phyloP scores from a whole-genome alignment of 2,888 invertebrate genomes.

The Laothoe populi region DNA sequence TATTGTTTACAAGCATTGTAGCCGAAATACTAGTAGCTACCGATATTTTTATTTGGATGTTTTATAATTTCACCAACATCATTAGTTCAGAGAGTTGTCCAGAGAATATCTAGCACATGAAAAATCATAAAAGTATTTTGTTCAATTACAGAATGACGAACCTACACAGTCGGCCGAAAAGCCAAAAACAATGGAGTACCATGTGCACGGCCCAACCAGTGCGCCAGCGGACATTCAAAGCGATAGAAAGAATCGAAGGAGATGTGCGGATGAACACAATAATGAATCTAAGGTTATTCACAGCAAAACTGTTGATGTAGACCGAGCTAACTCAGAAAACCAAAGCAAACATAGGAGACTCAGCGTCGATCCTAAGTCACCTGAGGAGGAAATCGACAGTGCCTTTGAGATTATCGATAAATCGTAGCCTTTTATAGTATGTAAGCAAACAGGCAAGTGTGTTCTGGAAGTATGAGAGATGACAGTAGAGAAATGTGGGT shows the following conservation, averaged over 20 bases:
- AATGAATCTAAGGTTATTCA: slow-evolving; percentile 11
- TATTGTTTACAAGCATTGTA: no score
- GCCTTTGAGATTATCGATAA: slow-evolving; percentile 76
- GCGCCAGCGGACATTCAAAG: slow-evolving; percentile 35
- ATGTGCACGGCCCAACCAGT: slow-evolving; percentile 52
- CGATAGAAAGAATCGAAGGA: slow-evolving; percentile 34
- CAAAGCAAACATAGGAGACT: slow-evolving; percentile 34
- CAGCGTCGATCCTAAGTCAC: slow-evolving; percentile 47
- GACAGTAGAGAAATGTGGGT: no score
- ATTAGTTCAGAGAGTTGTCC: no score
- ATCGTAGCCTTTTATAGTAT: slow-evolving; percentile 41
- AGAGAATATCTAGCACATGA: not conserved
- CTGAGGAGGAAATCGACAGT: slow-evolving; percentile 76
- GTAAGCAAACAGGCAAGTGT: not conserved
- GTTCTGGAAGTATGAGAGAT: no score
- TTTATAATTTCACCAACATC: no score
- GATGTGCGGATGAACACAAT: slow-evolving; percentile 37
- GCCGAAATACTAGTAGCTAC: no score
- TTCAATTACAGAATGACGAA: slow-evolving; percentile 49
- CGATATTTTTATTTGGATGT: no score
- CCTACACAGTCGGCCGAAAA: slow-evolving; percentile 53
- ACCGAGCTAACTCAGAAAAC: slow-evolving; percentile 24
- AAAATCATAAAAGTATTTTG: not conserved
- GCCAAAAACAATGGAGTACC: slow-evolving; percentile 62
- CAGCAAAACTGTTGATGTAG: slow-evolving; percentile 1